Conservation (phyloP, 2,113 vertebrate genomes). For the Entomyzon cyanotis region DNA sequence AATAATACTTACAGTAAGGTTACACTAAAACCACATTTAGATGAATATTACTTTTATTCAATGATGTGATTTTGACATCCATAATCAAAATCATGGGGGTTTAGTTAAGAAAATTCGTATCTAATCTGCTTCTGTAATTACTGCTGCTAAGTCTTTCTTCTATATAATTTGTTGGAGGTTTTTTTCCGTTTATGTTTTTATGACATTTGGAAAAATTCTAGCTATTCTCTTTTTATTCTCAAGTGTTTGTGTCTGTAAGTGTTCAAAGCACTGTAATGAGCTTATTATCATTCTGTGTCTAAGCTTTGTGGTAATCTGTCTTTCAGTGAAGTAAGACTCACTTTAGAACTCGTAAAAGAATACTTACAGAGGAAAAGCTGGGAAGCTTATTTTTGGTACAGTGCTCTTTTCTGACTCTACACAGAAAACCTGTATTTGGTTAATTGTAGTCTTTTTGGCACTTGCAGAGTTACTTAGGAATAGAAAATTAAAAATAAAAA, state of each 20-base stretch:
- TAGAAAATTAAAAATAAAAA: fast-evolving
- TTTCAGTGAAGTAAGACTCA: not conserved
- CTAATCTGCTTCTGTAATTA: not conserved
- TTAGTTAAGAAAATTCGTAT: not conserved
- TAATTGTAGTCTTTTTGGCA: not conserved
- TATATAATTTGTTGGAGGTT: not conserved
- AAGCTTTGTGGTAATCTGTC: not conserved
- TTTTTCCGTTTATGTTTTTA: not conserved
- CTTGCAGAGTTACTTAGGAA: not conserved
- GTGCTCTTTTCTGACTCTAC: not conserved
- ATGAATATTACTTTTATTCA: not conserved
- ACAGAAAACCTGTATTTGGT: not conserved
- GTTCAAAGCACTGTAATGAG: not conserved
- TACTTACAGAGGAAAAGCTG: not conserved
- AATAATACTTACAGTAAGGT: not conserved
- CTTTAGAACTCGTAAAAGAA: not conserved
- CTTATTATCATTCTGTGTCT: not conserved
- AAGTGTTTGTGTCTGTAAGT: not conserved
- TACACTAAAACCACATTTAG: not conserved
- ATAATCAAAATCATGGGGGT: not conserved
- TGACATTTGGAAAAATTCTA: not conserved
- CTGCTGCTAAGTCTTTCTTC: not conserved
- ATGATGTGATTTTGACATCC: not conserved
- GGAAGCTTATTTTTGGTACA: not conserved
- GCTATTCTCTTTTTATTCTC: not conserved